Percentiles rank a stretch among this genome's conserved stretches.
phyloP scores from a whole-genome alignment of 2,797 vertebrate species.

The Lates japonicus region DNA sequence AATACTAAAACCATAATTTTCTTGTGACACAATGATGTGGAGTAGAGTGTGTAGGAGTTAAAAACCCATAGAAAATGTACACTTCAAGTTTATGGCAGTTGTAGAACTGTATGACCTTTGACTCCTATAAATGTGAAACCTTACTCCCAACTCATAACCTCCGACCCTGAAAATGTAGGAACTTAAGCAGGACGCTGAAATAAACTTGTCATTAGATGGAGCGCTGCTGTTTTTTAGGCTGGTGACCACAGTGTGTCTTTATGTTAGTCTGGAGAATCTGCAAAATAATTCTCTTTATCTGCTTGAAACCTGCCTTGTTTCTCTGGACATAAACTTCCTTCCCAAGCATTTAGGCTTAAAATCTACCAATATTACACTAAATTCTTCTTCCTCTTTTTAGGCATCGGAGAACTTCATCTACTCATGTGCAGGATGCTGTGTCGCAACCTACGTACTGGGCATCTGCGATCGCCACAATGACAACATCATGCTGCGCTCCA shows the following conservation, averaged over 20 bases:
- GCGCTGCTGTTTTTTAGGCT: neutral
- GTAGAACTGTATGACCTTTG: conserved; percentile 31
- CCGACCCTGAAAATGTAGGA: neutral
- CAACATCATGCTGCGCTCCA: conserved; percentile 98
- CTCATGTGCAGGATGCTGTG: conserved; percentile 98
- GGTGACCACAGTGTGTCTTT: neutral
- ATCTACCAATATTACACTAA: neutral
- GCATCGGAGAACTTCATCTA: conserved; percentile 99
- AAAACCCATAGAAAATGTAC: neutral
- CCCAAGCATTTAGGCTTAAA: neutral
- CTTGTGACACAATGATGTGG: neutral
- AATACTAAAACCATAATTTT: neutral
- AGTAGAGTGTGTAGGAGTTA: neutral
- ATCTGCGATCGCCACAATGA: conserved; percentile 99
- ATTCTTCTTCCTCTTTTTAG: conserved; percentile 73
- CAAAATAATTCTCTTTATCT: neutral
- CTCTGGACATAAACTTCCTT: neutral
- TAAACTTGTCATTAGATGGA: neutral
- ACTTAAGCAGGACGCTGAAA: neutral
- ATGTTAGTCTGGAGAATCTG: neutral
- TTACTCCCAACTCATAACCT: neutral
- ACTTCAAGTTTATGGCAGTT: conserved; percentile 20
- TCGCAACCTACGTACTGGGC: conserved; percentile 96
- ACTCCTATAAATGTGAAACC: conserved; percentile 31
- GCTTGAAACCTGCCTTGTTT: neutral